These are phyloP conservation scores for Chelon auratus DNA, from an alignment of 2,797 vertebrate genomes.

Conservation along the genomic window DNA sequence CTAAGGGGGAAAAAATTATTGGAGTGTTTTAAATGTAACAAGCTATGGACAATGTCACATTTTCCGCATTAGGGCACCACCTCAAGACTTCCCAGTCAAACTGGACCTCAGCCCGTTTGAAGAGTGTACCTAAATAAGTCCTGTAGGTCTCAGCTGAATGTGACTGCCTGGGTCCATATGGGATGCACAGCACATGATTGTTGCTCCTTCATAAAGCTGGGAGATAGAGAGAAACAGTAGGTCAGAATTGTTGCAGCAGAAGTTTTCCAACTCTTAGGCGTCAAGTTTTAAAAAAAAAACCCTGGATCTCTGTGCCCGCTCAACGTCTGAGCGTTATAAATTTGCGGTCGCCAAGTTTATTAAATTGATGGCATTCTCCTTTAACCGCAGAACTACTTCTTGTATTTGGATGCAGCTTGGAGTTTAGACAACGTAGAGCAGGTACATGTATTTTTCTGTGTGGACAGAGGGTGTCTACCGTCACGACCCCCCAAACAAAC, in stretches of 20 bases:
- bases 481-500: too few relatives aligned
- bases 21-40: slow-evolving; percentile 7
- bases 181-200: neutral
- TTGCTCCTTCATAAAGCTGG: neutral
- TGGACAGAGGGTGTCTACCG: too few relatives aligned
- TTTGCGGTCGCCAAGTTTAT: neutral
- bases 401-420: neutral
- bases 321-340: too few relatives aligned
- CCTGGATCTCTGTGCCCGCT: neutral
- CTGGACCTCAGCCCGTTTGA: neutral
- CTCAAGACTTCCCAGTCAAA: neutral
- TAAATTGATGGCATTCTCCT: neutral
- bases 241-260: neutral
- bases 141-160: neutral
- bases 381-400: neutral
- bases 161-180: neutral
- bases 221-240: neutral
- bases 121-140: slow-evolving; percentile 11
- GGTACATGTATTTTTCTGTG: neutral
- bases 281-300: neutral
- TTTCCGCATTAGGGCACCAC: slow-evolving; percentile 26
- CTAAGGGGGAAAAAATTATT: slow-evolving; percentile 26
- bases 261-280: neutral
- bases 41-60: slow-evolving; percentile 4
- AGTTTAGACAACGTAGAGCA: too few relatives aligned